A percentile compares a stretch with the other conserved stretches of the same genome.
Conservation (phyloP, 92 coral and sea anemone species). For the Parazoanthus darwini region DNA sequence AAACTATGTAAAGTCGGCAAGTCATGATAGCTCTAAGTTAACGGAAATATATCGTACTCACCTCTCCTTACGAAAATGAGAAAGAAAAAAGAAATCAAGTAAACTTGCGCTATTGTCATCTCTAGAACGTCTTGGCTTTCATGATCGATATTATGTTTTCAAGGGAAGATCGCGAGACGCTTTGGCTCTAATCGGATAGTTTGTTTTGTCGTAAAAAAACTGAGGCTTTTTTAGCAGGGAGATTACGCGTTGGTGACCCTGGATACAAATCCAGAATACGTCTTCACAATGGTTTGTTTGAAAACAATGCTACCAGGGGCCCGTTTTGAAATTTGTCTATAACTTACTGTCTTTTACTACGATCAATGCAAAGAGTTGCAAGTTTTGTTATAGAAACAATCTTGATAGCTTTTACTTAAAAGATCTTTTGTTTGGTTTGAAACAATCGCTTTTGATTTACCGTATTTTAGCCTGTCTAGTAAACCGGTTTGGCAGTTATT, state of each 20-base stretch:
- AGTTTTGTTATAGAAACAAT: not conserved
- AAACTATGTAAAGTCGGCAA: no score
- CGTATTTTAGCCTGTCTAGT: not conserved
- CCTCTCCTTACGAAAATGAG: not conserved
- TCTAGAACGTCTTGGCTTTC: not conserved
- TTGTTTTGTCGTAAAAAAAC: no score
- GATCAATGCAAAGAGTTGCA: not conserved
- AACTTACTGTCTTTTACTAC: not conserved
- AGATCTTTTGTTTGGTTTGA: not conserved
- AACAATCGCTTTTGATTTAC: not conserved
- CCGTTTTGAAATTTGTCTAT: not conserved
- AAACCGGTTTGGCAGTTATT: not conserved
- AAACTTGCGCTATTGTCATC: not conserved
- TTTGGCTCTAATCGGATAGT: no score
- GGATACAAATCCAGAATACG: not conserved
- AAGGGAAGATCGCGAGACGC: not conserved
- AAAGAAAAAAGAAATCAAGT: not conserved
- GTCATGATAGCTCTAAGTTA: no score
- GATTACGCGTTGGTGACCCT: not conserved
- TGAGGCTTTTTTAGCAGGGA: not conserved
- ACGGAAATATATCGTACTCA: not conserved
- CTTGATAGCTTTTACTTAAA: not conserved
- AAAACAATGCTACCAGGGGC: not conserved
- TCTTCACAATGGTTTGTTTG: no score
- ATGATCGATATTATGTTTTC: not conserved